phyloP scores from a whole-genome alignment of 2,888 invertebrate species.

The Hoplodrina blanda region DNA sequence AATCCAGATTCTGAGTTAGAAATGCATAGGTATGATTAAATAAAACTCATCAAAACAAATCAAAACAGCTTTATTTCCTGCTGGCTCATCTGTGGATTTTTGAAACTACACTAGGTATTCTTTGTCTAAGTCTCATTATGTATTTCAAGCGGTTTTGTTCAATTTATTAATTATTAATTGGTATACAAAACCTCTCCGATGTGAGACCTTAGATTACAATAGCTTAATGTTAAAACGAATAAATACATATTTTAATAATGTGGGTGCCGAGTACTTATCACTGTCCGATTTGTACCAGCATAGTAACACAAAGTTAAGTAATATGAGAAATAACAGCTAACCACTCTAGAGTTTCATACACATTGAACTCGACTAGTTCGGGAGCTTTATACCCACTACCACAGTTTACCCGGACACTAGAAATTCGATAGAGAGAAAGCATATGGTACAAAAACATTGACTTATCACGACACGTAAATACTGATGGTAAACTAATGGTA shows the following conservation, averaged over 20 bases:
- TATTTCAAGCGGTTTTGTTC: conserved; percentile 66
- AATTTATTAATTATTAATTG: conserved; percentile 61
- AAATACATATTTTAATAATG: conserved; percentile 67
- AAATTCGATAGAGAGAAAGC: conserved; percentile 66
- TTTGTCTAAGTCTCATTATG: conserved; percentile 70
- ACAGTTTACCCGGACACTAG: conserved; percentile 61
- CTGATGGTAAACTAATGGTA: conserved; percentile 65
- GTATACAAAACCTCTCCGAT: conserved; percentile 69
- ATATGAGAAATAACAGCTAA: conserved; percentile 67
- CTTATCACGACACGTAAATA: conserved; percentile 59
- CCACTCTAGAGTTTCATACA: conserved; percentile 54
- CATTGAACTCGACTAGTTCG: conserved; percentile 63
- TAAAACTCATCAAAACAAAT: conserved; percentile 84
- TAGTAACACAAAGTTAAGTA: conserved; percentile 62
- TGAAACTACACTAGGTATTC: conserved; percentile 79
- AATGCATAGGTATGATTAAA: conserved; percentile 49
- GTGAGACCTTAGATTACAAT: conserved; percentile 71
- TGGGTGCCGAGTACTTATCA: conserved; percentile 70
- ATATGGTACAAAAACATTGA: conserved; percentile 66
- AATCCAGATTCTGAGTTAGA: background rate
- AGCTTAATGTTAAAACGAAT: conserved; percentile 68
- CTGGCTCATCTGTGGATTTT: conserved; percentile 85
- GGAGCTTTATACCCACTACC: conserved; percentile 63
- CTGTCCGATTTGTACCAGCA: conserved; percentile 69
- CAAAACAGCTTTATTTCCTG: conserved; percentile 89